These are phyloP conservation scores for Empidonax traillii DNA, from an alignment of 2,113 vertebrate species.

Conservation along the genomic window DNA sequence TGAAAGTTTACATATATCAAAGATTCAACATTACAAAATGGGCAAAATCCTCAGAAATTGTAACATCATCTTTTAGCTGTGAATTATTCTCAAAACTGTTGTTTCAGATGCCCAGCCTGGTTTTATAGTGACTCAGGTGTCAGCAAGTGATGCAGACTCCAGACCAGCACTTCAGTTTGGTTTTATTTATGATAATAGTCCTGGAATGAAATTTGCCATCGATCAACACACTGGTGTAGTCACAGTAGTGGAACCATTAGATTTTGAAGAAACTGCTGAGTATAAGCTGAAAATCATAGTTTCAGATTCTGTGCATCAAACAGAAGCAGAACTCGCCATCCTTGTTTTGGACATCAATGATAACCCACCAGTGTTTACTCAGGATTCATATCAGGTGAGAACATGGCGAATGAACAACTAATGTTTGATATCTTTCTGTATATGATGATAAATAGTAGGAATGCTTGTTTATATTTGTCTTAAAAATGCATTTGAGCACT, in stretches of 20 bases:
- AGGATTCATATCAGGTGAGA: conserved; percentile 84
- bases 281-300: conserved; percentile 75
- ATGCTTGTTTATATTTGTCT: neutral
- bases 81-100: conserved; percentile 19
- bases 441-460: neutral
- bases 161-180: conserved; percentile 82
- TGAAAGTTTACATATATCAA: neutral
- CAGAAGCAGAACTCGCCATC: conserved; percentile 76
- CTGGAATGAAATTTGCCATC: conserved; percentile 80
- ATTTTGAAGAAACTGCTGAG: conserved; percentile 82
- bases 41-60: neutral
- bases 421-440: neutral
- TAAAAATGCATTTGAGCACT: neutral
- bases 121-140: conserved; percentile 79
- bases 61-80: neutral
- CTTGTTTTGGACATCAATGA: conserved; percentile 88
- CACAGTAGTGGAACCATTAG: conserved; percentile 75
- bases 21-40: neutral
- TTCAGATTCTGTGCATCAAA: conserved; percentile 84
- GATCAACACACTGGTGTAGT: conserved; percentile 80
- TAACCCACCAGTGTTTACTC: conserved; percentile 85
- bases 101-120: conserved; percentile 83
- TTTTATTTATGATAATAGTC: conserved; percentile 72
- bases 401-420: neutral
- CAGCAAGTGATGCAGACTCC: conserved; percentile 84